Base-by-base conservation (phyloP, 1,140 invertebrate genomes). In the Heliconius congener region DNA sequence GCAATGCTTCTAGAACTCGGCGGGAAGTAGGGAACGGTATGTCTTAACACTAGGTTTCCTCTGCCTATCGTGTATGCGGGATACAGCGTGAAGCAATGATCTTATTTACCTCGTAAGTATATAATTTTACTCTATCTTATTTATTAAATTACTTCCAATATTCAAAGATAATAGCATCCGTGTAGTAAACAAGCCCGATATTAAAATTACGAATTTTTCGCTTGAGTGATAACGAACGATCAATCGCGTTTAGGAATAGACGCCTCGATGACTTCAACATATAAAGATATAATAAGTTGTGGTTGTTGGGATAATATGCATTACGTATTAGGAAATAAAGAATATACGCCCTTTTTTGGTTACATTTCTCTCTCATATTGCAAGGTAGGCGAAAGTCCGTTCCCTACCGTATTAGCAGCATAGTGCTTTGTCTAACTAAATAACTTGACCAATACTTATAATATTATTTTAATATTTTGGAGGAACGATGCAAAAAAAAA, bases 141-240 rank as follows among this genome's bases (percentile, higher is more conserved):
- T 66, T 27, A 30, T 66, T 27, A 66, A 66, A 27, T 71, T 73
- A 71, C 74, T 18, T 70, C 60, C 78, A 70, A 78, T 80, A 84
- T 82, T 78, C 78, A 81, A 80, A 82, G 78, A 75, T 82, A 82
- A 80, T 83, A 80, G 74, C 81, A 83, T 84, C 79, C 80, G 78
- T 73, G 55, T 30, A 34, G 78, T 71, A 79, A 79, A 79, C 72
- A 75, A 60, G 27, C 6, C 50, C 23, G 34, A 86, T 85, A 85
- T 85, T 84, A 86, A 85, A 84, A 87, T 86, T 85, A 84, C 82
- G 83, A 81, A 85, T 86, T 87, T 82, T 77, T 80, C 82, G 75
- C 79, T 77, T 81, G 79, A 81, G 55, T 75, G 83, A 79, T 76
- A 81, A 71, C 79, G 50, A 57, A 77, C 81, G 81, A 77, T 77